Percentiles rank a stretch among this genome's conserved stretches.
Evolutionary conservation across 2,797 vertebrate genomes (phyloP).

Genomic region (Coregonus sp.): DNA sequence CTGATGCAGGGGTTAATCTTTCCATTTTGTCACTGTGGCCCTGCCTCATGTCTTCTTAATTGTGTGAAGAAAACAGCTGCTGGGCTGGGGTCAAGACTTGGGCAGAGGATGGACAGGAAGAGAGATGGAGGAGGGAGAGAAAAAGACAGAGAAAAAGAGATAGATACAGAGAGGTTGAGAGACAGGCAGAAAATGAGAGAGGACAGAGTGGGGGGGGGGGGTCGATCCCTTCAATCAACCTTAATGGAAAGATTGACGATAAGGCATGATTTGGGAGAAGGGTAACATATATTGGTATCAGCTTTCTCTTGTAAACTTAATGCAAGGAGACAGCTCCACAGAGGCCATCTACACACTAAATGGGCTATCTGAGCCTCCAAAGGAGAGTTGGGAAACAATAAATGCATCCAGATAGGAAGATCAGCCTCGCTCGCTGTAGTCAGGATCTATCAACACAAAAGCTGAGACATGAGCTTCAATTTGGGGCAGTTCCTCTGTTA

Average conservation of each 20-base stretch:
- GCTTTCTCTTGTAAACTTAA: background rate
- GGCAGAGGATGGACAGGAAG: too few relatives aligned
- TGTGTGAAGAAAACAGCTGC: background rate
- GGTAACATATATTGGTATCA: background rate
- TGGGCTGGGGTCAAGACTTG: background rate
- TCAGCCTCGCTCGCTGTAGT: background rate
- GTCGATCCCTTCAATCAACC: too few relatives aligned
- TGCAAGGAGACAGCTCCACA: background rate
- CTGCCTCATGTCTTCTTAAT: background rate
- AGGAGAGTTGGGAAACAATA: background rate
- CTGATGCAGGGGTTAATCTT: background rate
- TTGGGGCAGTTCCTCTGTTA: background rate
- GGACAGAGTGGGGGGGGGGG: too few relatives aligned
- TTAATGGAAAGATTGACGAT: background rate
- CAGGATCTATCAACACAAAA: background rate
- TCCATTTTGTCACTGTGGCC: background rate
- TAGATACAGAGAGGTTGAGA: background rate
- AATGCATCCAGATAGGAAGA: background rate
- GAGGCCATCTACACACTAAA: background rate
- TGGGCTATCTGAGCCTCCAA: background rate
- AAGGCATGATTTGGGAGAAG: background rate
- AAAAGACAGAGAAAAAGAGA: too few relatives aligned
- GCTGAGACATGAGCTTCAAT: background rate
- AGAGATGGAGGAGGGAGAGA: background rate
- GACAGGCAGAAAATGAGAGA: background rate